phyloP scores from a whole-genome alignment of 2,113 vertebrate species.

The Platysternon megacephalum region DNA sequence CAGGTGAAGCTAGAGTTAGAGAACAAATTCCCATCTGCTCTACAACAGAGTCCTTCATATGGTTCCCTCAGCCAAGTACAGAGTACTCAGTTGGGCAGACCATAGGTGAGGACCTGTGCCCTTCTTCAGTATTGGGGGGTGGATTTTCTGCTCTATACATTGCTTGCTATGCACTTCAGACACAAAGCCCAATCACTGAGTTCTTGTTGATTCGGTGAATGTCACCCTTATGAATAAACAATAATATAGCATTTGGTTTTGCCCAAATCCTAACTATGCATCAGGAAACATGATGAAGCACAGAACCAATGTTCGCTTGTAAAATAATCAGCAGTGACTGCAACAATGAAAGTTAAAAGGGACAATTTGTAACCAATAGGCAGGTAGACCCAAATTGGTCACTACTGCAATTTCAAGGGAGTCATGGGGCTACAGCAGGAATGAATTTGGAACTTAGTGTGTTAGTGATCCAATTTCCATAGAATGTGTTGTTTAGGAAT shows the following conservation, averaged over 20 bases:
- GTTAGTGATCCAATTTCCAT: neutral
- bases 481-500: neutral
- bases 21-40: no score
- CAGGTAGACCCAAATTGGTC: neutral
- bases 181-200: no score
- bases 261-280: neutral
- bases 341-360: neutral
- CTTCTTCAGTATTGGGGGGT: no score
- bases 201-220: no score
- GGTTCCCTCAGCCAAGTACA: no score
- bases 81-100: no score
- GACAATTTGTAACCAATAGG: neutral
- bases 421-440: neutral
- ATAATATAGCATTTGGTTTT: conserved; percentile 1
- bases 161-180: no score
- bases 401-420: neutral
- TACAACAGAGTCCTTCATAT: no score
- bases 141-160: no score
- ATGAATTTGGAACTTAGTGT: neutral
- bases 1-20: no score
- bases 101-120: no score
- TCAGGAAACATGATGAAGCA: neutral
- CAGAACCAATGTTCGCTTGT: neutral
- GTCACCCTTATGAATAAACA: neutral
- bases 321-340: neutral